Base-by-base conservation (phyloP, 2,113 vertebrate genomes). In the Pituophis catenifer region DNA sequence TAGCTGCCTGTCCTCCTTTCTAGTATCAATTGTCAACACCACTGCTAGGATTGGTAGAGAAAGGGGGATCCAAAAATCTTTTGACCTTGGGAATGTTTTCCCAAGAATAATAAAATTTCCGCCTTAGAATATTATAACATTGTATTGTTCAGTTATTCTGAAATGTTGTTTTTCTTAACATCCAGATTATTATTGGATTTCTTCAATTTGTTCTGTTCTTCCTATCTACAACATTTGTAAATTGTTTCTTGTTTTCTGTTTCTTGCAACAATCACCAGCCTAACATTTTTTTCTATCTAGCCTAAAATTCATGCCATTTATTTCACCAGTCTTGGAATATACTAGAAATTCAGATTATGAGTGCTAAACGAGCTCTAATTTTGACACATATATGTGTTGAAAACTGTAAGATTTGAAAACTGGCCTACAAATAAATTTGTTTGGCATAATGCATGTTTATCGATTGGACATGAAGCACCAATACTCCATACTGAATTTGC, bases 391-490 rank as follows among this genome's bases (percentile, higher is more conserved):
- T 17, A 7, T 86, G 26, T 86, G 58, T 9, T 24, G n/a, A 93
- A 85, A 48, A 8, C 54, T 89, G 90, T 86, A 33, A 29, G 65
- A 4, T 59, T 91, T 4, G 19, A 95, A 44, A 95, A 94, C 89
- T 54, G 15, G 65, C 21, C 48, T 85, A 90, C n/a, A 57, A 91
- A 89, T 33, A 89, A 17, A 62, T 89, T 93, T 59, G 58, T 91
- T 88, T 86, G 57, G 59, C 26, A 0, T 0, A 95, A 95, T 91
- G 12, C 1, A 2, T 2, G 9, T 90, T 94, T 91, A 70, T 24
- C 24, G 55, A 62, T 65, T 92, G 93, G 59, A 90, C 95, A 23
- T 44, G 75, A n/a, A 95, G 90, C 57, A 21, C 85, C 93, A 92
- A 57, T 48, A 15, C 29, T 95, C 3, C 0, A 62, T 29, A 4